Conservation (phyloP, 2,888 invertebrate genomes). For the Oligia strigilis region DNA sequence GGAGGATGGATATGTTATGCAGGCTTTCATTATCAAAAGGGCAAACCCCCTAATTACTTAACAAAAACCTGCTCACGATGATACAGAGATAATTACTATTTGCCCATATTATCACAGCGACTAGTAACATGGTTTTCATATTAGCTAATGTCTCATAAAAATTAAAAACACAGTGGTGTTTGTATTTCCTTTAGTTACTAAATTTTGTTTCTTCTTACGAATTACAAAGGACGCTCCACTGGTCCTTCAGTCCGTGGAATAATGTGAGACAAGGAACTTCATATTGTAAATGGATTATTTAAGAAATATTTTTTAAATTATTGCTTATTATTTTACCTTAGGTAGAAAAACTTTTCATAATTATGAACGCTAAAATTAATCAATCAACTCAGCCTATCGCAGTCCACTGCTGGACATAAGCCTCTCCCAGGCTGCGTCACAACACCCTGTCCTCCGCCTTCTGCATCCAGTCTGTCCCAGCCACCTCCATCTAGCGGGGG, state of each 20-base stretch:
- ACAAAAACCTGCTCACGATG: constrained; percentile 6
- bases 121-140: constrained; percentile 60
- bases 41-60: constrained; percentile 37
- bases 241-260: neutral
- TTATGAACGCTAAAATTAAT: neutral
- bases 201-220: neutral
- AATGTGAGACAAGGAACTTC: constrained; percentile 6
- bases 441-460: too few species aligned
- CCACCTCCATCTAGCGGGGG: too few species aligned
- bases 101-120: constrained; percentile 54
- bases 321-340: neutral
- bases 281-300: neutral
- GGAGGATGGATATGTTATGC: neutral
- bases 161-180: constrained; percentile 31
- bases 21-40: constrained; percentile 32
- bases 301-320: neutral
- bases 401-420: too few species aligned
- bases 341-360: neutral
- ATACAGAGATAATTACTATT: constrained; percentile 54
- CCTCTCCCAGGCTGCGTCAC: too few species aligned
- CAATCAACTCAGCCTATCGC: too few species aligned
- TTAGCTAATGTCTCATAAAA: constrained; percentile 43
- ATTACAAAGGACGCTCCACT: neutral
- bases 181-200: constrained; percentile 33
- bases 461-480: too few species aligned